Base-by-base conservation (phyloP, 35 echinoderm and acorn worm genomes). In the Apostichopus japonicus region DNA sequence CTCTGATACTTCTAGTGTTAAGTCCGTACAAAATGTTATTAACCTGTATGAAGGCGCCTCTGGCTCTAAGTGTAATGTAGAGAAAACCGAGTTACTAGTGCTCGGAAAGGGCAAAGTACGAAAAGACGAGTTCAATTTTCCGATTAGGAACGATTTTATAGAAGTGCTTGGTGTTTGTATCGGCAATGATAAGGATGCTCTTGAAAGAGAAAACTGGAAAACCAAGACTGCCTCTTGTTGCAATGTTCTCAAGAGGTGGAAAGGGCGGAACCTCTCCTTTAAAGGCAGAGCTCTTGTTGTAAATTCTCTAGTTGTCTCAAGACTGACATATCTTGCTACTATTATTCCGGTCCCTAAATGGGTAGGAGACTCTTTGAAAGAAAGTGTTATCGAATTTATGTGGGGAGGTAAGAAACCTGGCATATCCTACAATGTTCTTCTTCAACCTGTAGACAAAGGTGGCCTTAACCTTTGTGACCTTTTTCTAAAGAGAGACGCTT, bases 61-160 rank as follows among this genome's bases (percentile, higher is more conserved):
- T 3, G 91, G 80, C 24, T 86, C 80, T 25, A 83, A 86, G 56
- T 65, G 79, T 23, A 92, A 92, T 65, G 4, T 86, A 6, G 70
- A 92, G 23, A 93, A 93, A n/a, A 86, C 78, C 25, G 59, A 84
- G 16, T 5, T 86, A 8, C 14, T 93, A 10, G 62, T 19, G 11
- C 16, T 93, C 77, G 92, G 80, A 6, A 25, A 53, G 13, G n/a
- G 70, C 6, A 54, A 91, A 55, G 0, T 4, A 54, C 6, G 14
- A 56, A 14, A 8, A 4, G 52, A 91, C n/a, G 52, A 91, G 0
- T 56, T 91, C 55, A 57, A 16, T 55, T 13, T 77, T 16, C 53
- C 77, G 11, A 27, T 78, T 0, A 78, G 90, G 21, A 15, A 91
- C 9, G 77, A 91, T 19, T 79, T 23, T 11, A 91, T 91, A 57